phyloP scores from a whole-genome alignment of 1,140 invertebrate genomes.

The Acromyrmex heyeri region DNA sequence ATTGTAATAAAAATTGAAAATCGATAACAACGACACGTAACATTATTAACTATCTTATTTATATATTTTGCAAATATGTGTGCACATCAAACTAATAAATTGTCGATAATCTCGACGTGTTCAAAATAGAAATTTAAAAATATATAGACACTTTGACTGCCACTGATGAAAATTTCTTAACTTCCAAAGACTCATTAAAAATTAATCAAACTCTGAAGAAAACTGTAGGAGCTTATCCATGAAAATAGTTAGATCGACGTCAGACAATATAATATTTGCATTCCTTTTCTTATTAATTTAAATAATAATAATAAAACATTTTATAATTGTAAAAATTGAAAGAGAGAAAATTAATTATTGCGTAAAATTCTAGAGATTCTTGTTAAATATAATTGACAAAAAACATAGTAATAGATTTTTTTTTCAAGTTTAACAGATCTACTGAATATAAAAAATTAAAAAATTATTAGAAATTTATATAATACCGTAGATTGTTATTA shows the following conservation, averaged over 20 bases:
- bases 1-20: not conserved
- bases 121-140: conserved; percentile 4
- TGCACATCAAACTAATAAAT: not conserved
- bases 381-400: not conserved
- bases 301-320: not conserved
- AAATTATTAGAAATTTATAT: conserved; percentile 10
- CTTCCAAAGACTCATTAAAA: conserved; percentile 1
- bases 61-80: not conserved
- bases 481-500: not conserved
- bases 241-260: conserved; percentile 4
- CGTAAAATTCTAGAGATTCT: not conserved
- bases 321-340: not conserved
- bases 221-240: not conserved
- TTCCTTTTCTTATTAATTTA: not conserved
- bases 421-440: not conserved
- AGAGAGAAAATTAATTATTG: not conserved
- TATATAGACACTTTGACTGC: not conserved
- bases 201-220: conserved; percentile 29
- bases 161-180: conserved; percentile 11
- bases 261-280: not conserved
- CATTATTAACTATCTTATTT: conserved; percentile 16
- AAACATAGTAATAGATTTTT: not conserved
- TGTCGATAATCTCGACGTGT: not conserved
- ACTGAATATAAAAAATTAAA: not conserved
- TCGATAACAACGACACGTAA: conserved; percentile 12